These are phyloP conservation scores for Falcaria lacertinaria DNA, from an alignment of 2,888 invertebrate species.

Conservation along the genomic window DNA sequence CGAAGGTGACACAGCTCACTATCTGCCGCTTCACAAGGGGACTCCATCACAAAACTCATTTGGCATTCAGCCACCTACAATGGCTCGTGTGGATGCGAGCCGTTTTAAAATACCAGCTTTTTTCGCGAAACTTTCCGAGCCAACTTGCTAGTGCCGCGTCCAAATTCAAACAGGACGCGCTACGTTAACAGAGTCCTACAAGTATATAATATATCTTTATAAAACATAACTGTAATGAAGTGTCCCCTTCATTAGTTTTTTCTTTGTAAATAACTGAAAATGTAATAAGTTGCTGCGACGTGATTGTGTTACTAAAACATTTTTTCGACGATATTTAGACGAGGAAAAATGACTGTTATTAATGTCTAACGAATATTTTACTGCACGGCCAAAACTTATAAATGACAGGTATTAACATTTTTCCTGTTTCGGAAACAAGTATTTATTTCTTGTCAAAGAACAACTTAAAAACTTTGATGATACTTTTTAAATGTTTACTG, in stretches of 20 bases:
- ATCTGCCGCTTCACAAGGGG: conserved; percentile 59
- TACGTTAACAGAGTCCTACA: conserved; percentile 30
- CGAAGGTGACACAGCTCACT: conserved; percentile 51
- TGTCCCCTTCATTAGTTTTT: conserved; percentile 21
- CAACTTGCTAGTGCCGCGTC: conserved; percentile 59
- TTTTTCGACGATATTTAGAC: conserved; percentile 26
- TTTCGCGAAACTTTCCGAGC: conserved; percentile 36
- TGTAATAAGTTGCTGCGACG: conserved; percentile 26
- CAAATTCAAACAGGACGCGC: conserved; percentile 39
- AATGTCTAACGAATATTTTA: conserved; percentile 39
- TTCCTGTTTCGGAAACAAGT: conserved; percentile 30
- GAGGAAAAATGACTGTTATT: conserved; percentile 34
- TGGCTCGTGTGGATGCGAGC: conserved; percentile 61
- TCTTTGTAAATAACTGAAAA: conserved; percentile 23
- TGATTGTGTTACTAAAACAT: conserved; percentile 27
- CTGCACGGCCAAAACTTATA: conserved; percentile 35
- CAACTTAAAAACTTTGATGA: conserved; percentile 24
- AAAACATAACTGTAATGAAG: conserved; percentile 12
- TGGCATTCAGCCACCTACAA: conserved; percentile 76
- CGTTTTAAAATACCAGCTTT: conserved; percentile 70
- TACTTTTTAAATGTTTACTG: conserved; percentile 13
- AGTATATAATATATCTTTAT: conserved; percentile 14
- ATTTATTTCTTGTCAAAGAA: conserved; percentile 38
- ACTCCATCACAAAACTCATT: conserved; percentile 75
- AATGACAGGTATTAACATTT: conserved; percentile 35